Evolutionary conservation across 2,113 vertebrate genomes (phyloP), one percentile per base, ranked within the genome.

Genomic region (Toxotes jaculatrix): DNA sequence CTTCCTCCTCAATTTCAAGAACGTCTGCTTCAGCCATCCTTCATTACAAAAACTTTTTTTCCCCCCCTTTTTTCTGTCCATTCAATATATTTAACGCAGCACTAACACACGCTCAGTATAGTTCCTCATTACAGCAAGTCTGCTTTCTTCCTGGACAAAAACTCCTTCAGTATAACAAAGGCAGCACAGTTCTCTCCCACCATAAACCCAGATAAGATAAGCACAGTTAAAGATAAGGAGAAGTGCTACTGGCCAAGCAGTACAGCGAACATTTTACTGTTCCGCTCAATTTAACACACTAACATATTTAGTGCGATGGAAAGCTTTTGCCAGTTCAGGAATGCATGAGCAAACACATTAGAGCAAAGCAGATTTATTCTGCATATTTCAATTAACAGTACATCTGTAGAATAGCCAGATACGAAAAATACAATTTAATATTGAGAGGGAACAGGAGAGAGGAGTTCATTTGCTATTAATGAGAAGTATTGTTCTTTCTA

Each of bases 201-300:
- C 61, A 42, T 53, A 45, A 82, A 76, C 60, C 38, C 57, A 81
- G 83, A 81, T 83, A 78, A 79, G 82, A 87, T 69, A 64, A 81
- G 83, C 36, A 49, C 34, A 57, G 69, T 78, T 47, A 78, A 57
- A 82, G 87, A 85, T 88, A 87, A 71, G 63, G 56, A 77, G 65
- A 84, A 64, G 61, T 70, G 79, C 66, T 45, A 64, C 43, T 57
- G 83, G 82, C 83, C 67, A 82, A 88, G 83, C 43, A 60, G 63
- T 66, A 51, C 62, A 75, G 36, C 64, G 51, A 74, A 69, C 74
- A 53, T 81, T 80, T 81, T 68, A 82, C 21, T 17, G 17, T 77
- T 76, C 60, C 36, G 23, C 84, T 87, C 83, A 84, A 82, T 90
- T 93, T 72, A 87, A 85, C 79, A 47, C 55, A 27, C 77, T 83